Base-by-base conservation (phyloP, 2,888 invertebrate species). In the Lysandra bellargus region DNA sequence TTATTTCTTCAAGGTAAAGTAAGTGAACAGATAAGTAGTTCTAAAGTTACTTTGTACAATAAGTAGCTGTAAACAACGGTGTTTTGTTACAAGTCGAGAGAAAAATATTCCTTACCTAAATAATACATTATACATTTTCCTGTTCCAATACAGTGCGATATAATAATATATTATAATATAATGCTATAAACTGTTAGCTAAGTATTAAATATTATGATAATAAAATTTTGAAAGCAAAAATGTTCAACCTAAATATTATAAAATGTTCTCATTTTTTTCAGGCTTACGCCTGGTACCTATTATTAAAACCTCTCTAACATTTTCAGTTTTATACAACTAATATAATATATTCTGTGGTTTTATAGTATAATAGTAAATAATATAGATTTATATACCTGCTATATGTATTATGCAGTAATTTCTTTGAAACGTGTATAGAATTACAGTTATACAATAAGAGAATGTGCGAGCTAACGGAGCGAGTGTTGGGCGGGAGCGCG, bases 401-500 rank as follows among this genome's bases (percentile, higher is more conserved):
- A 23, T 61, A 61, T 61, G 61, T 23, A 23, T 23, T n/a, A 61
- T 23, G 23, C 60, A 61, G n/a, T 1, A 69, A 17, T 69, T 69
- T 12, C 4, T 78, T 69, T 53, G 72, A 78, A 72, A 78, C 78
- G 69, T 78, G 53, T n/a, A 78, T 53, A 78, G 64, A 72, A 78
- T 72, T 49, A 72, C 78, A 53, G 49, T 69, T 72, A 78, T 72
- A 78, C 64, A 78, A 72, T 80, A 72, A 78, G 49, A 80, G 76
- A 78, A 78, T 72, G 78, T 79, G 77, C 78, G 53, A 69, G 69
- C 33, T 69, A 37, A 37, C 69, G 69, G 69, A 33, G 69, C 69
- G 64, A 64, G 64, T 64, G 12, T 69, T 69, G 69, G 69, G 85
- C 86, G 88, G 86, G 84, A 87, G 85, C 86, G 88, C 88, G 90